Evolutionary conservation across 1,140 invertebrate species (phyloP), one percentile per base, ranked within the genome.

Genomic region (Pseudoatta argentina): DNA sequence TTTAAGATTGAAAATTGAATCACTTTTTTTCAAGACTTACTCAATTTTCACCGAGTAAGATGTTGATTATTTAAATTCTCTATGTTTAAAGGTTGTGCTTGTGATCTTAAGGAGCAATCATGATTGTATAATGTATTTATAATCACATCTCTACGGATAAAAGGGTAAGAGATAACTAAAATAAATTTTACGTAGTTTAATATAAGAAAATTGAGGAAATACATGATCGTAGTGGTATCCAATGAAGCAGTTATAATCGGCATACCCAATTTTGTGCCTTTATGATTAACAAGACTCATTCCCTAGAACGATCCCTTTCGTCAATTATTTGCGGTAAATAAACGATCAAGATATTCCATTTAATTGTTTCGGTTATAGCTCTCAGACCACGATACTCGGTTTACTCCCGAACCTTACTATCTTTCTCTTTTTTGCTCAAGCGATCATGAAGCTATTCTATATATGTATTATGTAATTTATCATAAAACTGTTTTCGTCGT

Each of bases 321-420:
- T 10, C 24, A 55, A 51, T 81, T 81, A 81, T 81, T 81, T 81
- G 77, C 77, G 64, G 77, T 48, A 82, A 61, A 73, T 82, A 73
- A 73, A 82, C 77, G 64, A 81, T 79, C 21, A 71, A 81, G 59
- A 30, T 81, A 81, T 71, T 24, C 48, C n/a, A 14, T 81, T 81
- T 81, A 81, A 81, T 81, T 71, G 64, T 81, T 81, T 71, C 30
- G 30, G 30, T 2, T 16, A 18, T 48, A 34, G 44, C n/a, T 34
- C n/a, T 55, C 14, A 71, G n/a, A 81, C 77, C 77, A 73, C 53
- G 18, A 73, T 14, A 27, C 16, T 14, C 39, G 24, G 30, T 48
- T 59, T 5, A 64, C 30, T 71, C 53, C 48, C 64, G 10, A 39
- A 21, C 53, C 6, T 82, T 69, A 5, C 16, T 21, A 59, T 59